Evolutionary conservation across 2,888 invertebrate species (phyloP), one percentile per base, ranked within the genome.

Genomic region (Scaptomyza cyrtandrae): DNA sequence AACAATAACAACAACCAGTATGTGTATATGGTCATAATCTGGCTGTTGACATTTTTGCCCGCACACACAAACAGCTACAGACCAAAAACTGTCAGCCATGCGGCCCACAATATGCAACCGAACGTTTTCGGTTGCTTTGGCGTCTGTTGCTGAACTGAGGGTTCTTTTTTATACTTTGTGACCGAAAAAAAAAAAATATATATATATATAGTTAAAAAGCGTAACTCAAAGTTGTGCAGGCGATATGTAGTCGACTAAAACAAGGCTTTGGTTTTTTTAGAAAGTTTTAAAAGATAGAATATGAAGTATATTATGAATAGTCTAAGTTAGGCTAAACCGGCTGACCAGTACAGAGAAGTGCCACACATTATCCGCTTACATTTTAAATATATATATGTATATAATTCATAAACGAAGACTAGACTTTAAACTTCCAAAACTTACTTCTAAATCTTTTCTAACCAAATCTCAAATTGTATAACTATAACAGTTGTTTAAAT

Each of bases 21-120:
- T 49, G 49, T 60, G 39, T 60, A 56, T 76, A 48, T 74, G 78
- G 79, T 63, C 75, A 78, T 81, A 78, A 78, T 81, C 82, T 78
- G 78, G 79, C 67, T 78, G 78, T 78, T 78, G 78, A 81, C 78
- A 78, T 78, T 81, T 71, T 57, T 82, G 70, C 78, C 80, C 79
- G 61, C 79, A 79, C 71, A 55, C 69, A 16, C 41, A 65, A 70
- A 61, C 62, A 75, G 55, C 45, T 53, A 55, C 64, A 56, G 68
- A 68, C 58, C 65, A 60, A 62, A 62, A 80, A 65, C 78, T 78
- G 78, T 80, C 80, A 77, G 53, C 45, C 45, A 16, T 49, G 16
- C 48, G 49, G 43, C 57, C 59, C 59, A 53, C 55, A 57, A 58
- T 62, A 65, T 80, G 73, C 77, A 79, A 60, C 68, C 69, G 11